phyloP scores from a whole-genome alignment of 1,140 invertebrate genomes.

The Lysiphlebus fabarum region DNA sequence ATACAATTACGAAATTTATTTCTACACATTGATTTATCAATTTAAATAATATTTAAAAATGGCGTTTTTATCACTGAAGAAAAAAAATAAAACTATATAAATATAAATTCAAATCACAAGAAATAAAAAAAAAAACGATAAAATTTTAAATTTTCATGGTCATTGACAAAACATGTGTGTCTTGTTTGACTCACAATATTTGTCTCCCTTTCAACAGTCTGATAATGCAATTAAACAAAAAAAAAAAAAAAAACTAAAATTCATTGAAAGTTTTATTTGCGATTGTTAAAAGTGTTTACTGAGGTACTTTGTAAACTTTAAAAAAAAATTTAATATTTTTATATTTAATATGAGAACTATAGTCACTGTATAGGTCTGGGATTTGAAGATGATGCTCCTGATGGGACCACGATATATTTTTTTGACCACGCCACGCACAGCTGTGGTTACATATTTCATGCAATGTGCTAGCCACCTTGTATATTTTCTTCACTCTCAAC shows the following conservation, averaged over 20 bases:
- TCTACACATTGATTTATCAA: not conserved
- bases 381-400: conserved; percentile 3
- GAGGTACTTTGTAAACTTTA: conserved; percentile 1
- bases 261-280: conserved; percentile 11
- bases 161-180: no score
- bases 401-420: not conserved
- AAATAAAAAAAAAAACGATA: conserved; percentile 11
- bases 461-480: conserved; percentile 35
- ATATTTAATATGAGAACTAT: conserved; percentile 40
- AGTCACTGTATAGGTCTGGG: conserved; percentile 30
- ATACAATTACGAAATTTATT: not conserved
- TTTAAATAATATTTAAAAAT: not conserved
- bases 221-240: not conserved
- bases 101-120: not conserved
- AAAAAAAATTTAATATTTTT: conserved; percentile 20
- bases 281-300: conserved; percentile 16
- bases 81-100: not conserved
- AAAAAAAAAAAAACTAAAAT: conserved; percentile 14
- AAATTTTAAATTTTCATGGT: not conserved
- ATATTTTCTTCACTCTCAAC: not conserved
- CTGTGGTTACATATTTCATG: conserved; percentile 48
- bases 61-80: not conserved
- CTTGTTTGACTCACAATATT: not conserved
- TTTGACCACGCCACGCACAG: conserved; percentile 38
- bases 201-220: no score